Conservation (phyloP, 35 echinoderm and acorn worm genomes). For the Apostichopus japonicus region DNA sequence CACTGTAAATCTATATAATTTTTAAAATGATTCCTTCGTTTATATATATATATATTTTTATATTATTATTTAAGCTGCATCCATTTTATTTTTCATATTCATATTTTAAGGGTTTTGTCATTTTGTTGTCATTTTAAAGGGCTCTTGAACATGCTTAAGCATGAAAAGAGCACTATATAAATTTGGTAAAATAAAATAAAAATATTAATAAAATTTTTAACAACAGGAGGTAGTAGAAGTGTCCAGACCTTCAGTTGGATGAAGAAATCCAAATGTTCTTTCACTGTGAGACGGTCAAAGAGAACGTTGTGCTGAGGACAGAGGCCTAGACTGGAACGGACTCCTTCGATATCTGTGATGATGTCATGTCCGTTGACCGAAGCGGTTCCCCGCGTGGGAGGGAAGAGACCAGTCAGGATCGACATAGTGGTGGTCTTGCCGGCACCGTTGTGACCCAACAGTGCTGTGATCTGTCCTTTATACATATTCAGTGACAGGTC, state of each 20-base stretch:
- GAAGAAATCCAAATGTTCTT: slow-evolving; percentile 96
- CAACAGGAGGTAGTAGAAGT: background rate
- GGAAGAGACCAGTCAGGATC: slow-evolving; percentile 96
- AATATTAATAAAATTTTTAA: too few species aligned
- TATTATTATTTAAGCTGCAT: too few species aligned
- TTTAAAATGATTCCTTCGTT: too few species aligned
- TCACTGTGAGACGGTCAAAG: slow-evolving; percentile 95
- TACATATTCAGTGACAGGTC: slow-evolving; percentile 89
- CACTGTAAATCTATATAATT: too few species aligned
- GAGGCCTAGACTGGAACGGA: slow-evolving; percentile 82
- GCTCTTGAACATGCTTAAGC: too few species aligned
- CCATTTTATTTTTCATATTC: too few species aligned
- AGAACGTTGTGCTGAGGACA: slow-evolving; percentile 99
- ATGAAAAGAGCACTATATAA: too few species aligned
- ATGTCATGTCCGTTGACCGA: slow-evolving; percentile 85
- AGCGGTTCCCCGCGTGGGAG: slow-evolving; percentile 78
- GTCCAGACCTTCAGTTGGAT: slow-evolving; percentile 85
- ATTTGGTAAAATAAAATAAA: too few species aligned
- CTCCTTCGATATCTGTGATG: slow-evolving; percentile 72
- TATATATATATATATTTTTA: too few species aligned
- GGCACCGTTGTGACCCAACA: slow-evolving; percentile 96
- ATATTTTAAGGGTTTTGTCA: too few species aligned
- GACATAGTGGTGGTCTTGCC: slow-evolving; percentile 99
- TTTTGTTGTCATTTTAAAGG: too few species aligned
- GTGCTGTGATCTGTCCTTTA: slow-evolving; percentile 97